A percentile compares a stretch with the other conserved stretches of the same genome.
Conservation (phyloP, 2,113 vertebrate genomes). For the Pluvianellus socialis region DNA sequence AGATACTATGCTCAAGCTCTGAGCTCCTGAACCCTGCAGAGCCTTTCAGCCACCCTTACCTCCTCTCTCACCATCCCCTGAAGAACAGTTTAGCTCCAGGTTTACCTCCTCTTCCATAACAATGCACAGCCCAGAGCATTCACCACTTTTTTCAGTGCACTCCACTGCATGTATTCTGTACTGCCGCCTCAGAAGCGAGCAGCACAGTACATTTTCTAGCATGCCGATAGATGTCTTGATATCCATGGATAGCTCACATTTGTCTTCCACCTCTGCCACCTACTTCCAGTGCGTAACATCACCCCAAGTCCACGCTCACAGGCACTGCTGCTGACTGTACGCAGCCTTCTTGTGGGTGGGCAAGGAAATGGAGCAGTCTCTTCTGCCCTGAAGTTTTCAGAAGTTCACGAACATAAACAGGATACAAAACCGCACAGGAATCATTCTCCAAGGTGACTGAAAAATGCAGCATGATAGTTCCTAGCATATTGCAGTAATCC, state of each 20-base stretch:
- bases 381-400: not conserved
- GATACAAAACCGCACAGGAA: not conserved
- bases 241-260: not conserved
- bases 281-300: not conserved
- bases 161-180: not conserved
- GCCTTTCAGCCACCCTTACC: not conserved
- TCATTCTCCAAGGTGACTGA: not conserved
- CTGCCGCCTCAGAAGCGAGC: not conserved
- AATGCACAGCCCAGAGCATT: fast-evolving
- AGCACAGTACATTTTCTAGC: not conserved
- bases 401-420: not conserved
- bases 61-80: not conserved
- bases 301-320: not conserved
- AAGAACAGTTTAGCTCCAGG: not conserved
- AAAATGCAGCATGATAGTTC: not conserved
- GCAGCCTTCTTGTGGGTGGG: not conserved
- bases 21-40: not conserved
- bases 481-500: not conserved
- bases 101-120: not conserved
- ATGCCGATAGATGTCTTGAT: no score
- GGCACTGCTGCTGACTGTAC: fast-evolving
- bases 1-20: not conserved
- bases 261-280: not conserved
- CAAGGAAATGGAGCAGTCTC: not conserved
- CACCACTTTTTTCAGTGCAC: not conserved